Conservation (phyloP, 2,797 vertebrate species). For the Phaenicophaeus curvirostris region DNA sequence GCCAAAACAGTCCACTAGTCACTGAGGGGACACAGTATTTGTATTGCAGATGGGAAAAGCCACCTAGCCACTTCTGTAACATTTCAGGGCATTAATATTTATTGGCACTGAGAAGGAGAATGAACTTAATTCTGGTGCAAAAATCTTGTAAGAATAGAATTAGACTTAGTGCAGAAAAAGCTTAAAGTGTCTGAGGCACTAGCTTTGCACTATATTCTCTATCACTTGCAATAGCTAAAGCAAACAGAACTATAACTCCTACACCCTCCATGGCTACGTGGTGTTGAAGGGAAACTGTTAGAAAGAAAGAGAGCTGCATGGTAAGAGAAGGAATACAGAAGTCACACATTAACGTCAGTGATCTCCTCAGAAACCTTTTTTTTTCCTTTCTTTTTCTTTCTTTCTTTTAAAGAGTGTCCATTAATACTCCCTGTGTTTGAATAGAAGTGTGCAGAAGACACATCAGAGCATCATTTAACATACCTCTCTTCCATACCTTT, state of each 20-base stretch:
- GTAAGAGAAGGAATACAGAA: not conserved
- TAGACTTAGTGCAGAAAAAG: not conserved
- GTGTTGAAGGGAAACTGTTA: not conserved
- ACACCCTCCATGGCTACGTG: not conserved
- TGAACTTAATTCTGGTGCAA: not conserved
- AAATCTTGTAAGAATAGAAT: not conserved
- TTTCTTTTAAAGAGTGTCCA: not conserved
- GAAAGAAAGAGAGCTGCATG: not conserved
- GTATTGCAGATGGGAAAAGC: not conserved
- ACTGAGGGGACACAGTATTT: not conserved
- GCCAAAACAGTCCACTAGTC: not conserved
- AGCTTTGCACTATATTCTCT: not conserved
- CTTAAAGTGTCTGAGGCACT: not conserved
- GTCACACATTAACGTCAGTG: not conserved
- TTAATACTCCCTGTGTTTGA: not conserved
- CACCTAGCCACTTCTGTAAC: not conserved
- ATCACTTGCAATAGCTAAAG: not conserved
- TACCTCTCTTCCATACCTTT: not conserved
- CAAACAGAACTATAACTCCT: not conserved
- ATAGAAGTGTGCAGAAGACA: not conserved
- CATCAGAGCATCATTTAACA: not conserved
- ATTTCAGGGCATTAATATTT: not conserved
- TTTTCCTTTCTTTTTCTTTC: fast-evolving
- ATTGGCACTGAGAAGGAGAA: not conserved
- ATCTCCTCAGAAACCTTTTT: not conserved